phyloP scores from a whole-genome alignment of 1,140 invertebrate species.

The Pogonognathellus flavescens region DNA sequence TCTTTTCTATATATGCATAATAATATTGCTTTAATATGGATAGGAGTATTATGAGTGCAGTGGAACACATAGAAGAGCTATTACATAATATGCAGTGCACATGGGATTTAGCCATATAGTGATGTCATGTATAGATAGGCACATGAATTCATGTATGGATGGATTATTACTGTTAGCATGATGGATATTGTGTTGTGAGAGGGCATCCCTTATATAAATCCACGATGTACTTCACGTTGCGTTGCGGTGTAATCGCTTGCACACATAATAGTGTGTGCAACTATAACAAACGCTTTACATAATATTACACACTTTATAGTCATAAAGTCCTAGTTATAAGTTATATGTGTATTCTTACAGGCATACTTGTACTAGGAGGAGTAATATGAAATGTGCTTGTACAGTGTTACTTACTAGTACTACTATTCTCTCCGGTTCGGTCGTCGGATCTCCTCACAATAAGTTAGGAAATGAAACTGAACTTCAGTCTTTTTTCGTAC shows the following conservation, averaged over 20 bases:
- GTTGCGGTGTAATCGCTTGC: too few relatives aligned
- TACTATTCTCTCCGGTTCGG: slow-evolving; percentile 24
- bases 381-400: background rate
- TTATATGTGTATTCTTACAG: slow-evolving; percentile 13
- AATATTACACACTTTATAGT: too few relatives aligned
- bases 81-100: too few relatives aligned
- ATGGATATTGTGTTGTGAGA: slow-evolving; percentile 12
- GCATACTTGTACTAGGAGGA: background rate
- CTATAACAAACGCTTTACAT: too few relatives aligned
- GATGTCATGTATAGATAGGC: too few relatives aligned
- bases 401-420: background rate
- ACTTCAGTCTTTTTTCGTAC: slow-evolving; percentile 52
- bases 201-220: slow-evolving; percentile 3
- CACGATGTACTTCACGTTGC: background rate
- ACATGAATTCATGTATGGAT: background rate
- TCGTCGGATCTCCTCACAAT: slow-evolving; percentile 15
- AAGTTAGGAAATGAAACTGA: slow-evolving; percentile 54
- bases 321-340: too few relatives aligned
- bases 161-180: background rate
- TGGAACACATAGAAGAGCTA: too few relatives aligned
- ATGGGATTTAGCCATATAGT: too few relatives aligned
- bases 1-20: too few relatives aligned
- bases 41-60: too few relatives aligned
- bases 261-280: too few relatives aligned
- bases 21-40: too few relatives aligned